Conservation (phyloP, 2,888 invertebrate species). For the Odontocerum albicorne region DNA sequence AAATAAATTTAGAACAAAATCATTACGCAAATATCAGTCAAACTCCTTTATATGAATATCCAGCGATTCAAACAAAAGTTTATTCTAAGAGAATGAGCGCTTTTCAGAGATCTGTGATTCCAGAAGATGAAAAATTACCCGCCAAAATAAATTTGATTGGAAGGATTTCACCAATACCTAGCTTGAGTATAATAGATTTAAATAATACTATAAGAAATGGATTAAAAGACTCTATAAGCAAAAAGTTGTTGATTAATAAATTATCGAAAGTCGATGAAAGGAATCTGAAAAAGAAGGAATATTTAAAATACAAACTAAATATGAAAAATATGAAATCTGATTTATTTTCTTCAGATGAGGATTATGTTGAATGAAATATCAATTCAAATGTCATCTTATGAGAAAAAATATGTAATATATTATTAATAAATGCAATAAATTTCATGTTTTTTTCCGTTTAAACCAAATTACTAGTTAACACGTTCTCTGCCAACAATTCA, state of each 20-base stretch:
- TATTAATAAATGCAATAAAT: too few relatives aligned
- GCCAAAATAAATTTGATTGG: conserved; percentile 4
- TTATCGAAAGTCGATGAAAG: conserved; percentile 18
- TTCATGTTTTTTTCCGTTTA: too few relatives aligned
- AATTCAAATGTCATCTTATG: too few relatives aligned
- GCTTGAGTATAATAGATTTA: conserved; percentile 32
- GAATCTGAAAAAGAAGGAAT: conserved; percentile 27
- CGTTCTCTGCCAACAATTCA: too few relatives aligned
- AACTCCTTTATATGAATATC: conserved; percentile 22
- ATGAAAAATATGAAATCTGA: conserved; percentile 17
- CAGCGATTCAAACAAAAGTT: conserved; percentile 23
- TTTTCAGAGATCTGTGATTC: conserved; percentile 17
- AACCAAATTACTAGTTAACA: too few relatives aligned
- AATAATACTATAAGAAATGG: conserved; percentile 34
- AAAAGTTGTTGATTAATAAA: conserved; percentile 13
- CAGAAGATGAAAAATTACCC: conserved; percentile 12
- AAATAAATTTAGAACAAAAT: conserved; percentile 13
- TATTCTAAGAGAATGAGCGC: conserved; percentile 18
- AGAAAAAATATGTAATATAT: too few relatives aligned
- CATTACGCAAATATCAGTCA: conserved; percentile 7
- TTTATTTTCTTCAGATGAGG: conserved; percentile 31
- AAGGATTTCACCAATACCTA: conserved; percentile 25
- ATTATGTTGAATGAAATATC: conserved; percentile 9
- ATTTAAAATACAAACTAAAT: conserved; percentile 16
- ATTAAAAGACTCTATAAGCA: conserved; percentile 21